A percentile compares a stretch with the other conserved stretches of the same genome.
Evolutionary conservation across 53 echinoderm and acorn worm genomes (phyloP).

Genomic region (Zoroaster sp.): DNA sequence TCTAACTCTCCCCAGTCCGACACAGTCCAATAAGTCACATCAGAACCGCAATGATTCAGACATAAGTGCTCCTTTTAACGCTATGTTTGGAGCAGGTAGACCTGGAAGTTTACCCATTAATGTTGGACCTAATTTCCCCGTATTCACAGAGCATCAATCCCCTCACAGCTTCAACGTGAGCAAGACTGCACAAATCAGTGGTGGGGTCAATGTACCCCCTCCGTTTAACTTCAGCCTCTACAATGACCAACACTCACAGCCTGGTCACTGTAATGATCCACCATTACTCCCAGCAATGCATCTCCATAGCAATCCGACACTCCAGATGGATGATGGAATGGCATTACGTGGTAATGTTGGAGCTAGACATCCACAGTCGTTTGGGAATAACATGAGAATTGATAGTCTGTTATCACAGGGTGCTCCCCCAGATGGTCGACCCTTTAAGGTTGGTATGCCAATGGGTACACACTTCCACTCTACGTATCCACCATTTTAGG

Average conservation of each 20-base stretch:
- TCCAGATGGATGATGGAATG: constrained; percentile 82
- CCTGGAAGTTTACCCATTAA: constrained; percentile 72
- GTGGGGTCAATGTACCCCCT: constrained; percentile 43
- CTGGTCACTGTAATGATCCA: constrained; percentile 61
- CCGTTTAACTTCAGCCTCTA: constrained; percentile 92
- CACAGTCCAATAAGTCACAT: constrained; percentile 68
- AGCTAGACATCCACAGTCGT: constrained; percentile 75
- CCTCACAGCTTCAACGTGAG: constrained; percentile 73
- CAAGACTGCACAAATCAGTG: constrained; percentile 75
- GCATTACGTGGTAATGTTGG: constrained; percentile 58
- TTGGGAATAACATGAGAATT: constrained; percentile 73
- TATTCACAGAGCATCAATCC: constrained; percentile 87
- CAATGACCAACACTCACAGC: constrained; percentile 68
- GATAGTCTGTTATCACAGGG: constrained; percentile 82
- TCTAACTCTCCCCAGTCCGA: constrained; percentile 79
- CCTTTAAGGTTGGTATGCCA: constrained; percentile 76
- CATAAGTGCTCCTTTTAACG: constrained; percentile 78
- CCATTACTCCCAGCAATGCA: constrained; percentile 64
- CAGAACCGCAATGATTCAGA: constrained; percentile 76
- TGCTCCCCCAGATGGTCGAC: constrained; percentile 68
- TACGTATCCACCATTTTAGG: constrained; percentile 14
- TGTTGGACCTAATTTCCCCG: constrained; percentile 74
- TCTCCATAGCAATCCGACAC: constrained; percentile 70
- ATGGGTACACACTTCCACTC: constrained; percentile 48
- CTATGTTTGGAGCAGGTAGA: constrained; percentile 78